phyloP scores from a whole-genome alignment of 2,888 invertebrate species.

The Hedya salicella region DNA sequence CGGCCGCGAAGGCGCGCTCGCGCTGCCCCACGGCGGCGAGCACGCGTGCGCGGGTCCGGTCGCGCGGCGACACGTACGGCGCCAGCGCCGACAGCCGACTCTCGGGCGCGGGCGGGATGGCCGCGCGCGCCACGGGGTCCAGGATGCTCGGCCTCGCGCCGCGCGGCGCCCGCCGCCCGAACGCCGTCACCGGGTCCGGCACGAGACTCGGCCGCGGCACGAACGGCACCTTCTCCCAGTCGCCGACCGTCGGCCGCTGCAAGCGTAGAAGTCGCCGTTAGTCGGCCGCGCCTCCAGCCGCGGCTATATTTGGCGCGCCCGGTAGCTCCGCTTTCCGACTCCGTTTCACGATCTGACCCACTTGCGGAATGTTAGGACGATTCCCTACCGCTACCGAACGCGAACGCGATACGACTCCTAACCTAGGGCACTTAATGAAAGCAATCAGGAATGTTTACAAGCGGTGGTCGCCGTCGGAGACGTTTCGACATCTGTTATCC shows the following conservation, averaged over 20 bases:
- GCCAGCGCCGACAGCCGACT: conserved; percentile 86
- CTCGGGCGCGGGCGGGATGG: conserved; percentile 86
- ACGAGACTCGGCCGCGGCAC: conserved; percentile 94
- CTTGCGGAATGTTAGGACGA: conserved; percentile 64
- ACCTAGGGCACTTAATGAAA: conserved; percentile 58
- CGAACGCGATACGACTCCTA: conserved; percentile 37
- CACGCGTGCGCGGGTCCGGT: conserved; percentile 87
- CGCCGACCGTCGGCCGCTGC: conserved; percentile 90
- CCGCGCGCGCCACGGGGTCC: conserved; percentile 85
- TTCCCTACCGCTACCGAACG: conserved; percentile 46
- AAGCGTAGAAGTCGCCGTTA: conserved; percentile 85
- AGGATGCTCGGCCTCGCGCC: conserved; percentile 78
- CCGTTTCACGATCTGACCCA: conserved; percentile 76
- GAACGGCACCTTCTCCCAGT: conserved; percentile 95
- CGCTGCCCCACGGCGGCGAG: conserved; percentile 85
- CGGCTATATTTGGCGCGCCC: conserved; percentile 86
- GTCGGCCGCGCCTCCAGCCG: conserved; percentile 81
- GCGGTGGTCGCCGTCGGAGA: conserved; percentile 60
- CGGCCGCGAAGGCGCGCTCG: conserved; percentile 85
- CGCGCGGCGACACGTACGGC: conserved; percentile 88
- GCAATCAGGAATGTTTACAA: conserved; percentile 73
- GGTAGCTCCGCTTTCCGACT: conserved; percentile 77
- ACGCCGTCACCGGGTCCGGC: conserved; percentile 93
- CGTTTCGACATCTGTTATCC: conserved; percentile 31
- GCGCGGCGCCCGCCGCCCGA: conserved; percentile 87